Evolutionary conservation across 2,113 vertebrate genomes (phyloP), one percentile per base, ranked within the genome.

Genomic region (Heterotilapia buettikoferi): DNA sequence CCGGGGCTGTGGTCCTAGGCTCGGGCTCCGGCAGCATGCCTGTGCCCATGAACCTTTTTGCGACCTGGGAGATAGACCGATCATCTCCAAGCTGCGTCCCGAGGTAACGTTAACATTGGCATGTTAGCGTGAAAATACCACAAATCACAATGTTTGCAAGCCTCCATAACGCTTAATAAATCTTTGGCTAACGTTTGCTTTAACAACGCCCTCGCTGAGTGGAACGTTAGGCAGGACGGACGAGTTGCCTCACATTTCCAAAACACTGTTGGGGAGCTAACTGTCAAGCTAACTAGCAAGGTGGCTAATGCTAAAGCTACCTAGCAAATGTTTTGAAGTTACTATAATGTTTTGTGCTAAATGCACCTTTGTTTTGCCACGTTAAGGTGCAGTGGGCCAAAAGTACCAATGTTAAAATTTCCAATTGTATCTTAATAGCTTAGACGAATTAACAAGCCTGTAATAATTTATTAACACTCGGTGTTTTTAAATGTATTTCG

Each of bases 21-120:
- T 92, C 94, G 56, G 90, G 87, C 84, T 93, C 94, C 84, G 94
- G 92, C 73, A 90, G 94, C 88, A 93, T 94, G 90, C 96, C 96
- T 7, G 96, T 97, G 2, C 96, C 96, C 33, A 97, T 97, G 97
- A 97, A 97, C 94, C 97, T 97, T 66, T 97, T 97, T 40, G 97
- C 97, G 68, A 97, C 96, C 87, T 97, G 96, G 97, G 97, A 97
- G 93, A 95, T 97, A 81, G 97, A 97, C 92, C 95, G 96, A 84
- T 97, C 96, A 38, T 97, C 96, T 79, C 97, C 97, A 5, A 97
- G 96, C 97, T 97, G 97, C 88, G 97, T 97, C 24, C 96, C 96
- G 47, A 96, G 97, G 97, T 97, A 95, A 89, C 45, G 56, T 86
- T 33, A 83, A 87, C 53, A 80, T 6, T 52, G 21, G 80, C 33